Evolutionary conservation across 2,888 invertebrate genomes (phyloP).

Genomic region (Merodon equestris): DNA sequence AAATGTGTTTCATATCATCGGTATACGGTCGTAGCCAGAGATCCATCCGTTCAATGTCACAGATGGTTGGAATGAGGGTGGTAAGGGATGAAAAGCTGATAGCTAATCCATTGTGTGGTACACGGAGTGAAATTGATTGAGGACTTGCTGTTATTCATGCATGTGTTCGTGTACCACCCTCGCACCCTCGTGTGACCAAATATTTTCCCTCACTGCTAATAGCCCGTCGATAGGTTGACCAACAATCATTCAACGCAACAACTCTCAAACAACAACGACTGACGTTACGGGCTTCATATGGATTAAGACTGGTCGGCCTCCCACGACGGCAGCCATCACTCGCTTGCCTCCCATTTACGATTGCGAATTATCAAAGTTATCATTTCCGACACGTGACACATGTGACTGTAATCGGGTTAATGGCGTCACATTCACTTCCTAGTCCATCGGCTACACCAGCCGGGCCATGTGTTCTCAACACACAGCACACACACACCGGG

Average conservation of each 20-base stretch:
- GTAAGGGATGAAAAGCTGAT: constrained; percentile 2
- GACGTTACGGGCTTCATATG: constrained; percentile 32
- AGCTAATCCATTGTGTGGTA: constrained; percentile 17
- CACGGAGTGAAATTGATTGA: constrained; percentile 22
- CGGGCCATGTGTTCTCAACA: too few species aligned
- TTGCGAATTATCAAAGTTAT: constrained; percentile 60
- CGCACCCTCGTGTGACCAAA: not conserved
- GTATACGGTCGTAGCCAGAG: constrained; percentile 22
- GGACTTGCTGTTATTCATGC: too few species aligned
- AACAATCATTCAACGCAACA: not conserved
- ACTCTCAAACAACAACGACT: constrained; percentile 19
- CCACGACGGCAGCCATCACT: not conserved
- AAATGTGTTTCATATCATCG: constrained; percentile 19
- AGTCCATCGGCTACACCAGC: too few species aligned
- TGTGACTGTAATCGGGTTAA: constrained; percentile 64
- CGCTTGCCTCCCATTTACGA: too few species aligned
- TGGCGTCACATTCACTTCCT: constrained; percentile 54
- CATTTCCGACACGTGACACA: constrained; percentile 66
- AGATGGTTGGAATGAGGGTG: constrained; percentile 3
- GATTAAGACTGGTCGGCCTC: constrained; percentile 39
- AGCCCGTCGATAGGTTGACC: not conserved
- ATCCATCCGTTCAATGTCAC: not conserved
- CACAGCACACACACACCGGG: too few species aligned
- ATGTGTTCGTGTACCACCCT: too few species aligned
- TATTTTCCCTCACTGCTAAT: constrained; percentile 19